phyloP scores from a whole-genome alignment of 2,113 vertebrate species.

The Coptodon bakossiorum region DNA sequence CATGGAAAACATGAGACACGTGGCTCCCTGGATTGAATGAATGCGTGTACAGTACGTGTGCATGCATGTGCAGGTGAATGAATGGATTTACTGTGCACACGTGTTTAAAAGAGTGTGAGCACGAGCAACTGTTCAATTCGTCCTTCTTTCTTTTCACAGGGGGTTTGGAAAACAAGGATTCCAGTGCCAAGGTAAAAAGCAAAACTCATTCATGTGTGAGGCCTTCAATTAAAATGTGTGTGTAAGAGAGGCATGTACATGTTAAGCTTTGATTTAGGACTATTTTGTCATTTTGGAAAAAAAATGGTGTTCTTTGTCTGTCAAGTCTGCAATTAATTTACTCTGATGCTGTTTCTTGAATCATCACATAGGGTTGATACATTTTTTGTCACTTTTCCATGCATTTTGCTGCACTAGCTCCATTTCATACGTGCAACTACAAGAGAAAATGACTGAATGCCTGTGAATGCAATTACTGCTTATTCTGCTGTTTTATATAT shows the following conservation, averaged over 20 bases:
- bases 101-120: not conserved
- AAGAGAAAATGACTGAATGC: not conserved
- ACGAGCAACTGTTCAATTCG: not conserved
- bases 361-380: not conserved
- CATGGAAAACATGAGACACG: not conserved
- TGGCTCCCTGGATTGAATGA: not conserved
- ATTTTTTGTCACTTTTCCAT: not conserved
- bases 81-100: not conserved
- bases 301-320: not conserved
- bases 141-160: constrained; percentile 58
- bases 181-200: constrained; percentile 81
- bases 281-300: not conserved
- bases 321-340: not conserved
- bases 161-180: constrained; percentile 82
- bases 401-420: not conserved
- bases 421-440: not conserved
- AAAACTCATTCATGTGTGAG: not conserved
- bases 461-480: not conserved
- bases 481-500: not conserved
- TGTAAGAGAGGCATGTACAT: not conserved
- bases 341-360: not conserved
- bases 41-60: not conserved
- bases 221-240: not conserved
- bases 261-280: not conserved
- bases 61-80: not conserved